These are phyloP conservation scores for Habropoda laboriosa DNA, from an alignment of 1,140 invertebrate species.

Conservation along the genomic window DNA sequence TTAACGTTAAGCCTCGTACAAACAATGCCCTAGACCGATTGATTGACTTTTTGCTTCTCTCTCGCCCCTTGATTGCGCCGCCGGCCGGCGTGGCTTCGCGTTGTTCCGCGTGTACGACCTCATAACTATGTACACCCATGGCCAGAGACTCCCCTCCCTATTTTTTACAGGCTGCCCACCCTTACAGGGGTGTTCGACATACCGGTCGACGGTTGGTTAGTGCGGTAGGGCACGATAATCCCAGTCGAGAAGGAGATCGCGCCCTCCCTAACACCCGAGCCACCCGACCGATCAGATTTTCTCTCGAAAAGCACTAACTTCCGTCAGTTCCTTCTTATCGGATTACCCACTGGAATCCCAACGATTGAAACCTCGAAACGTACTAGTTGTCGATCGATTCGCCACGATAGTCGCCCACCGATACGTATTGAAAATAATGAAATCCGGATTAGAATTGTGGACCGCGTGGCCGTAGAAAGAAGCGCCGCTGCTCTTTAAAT, in stretches of 20 bases:
- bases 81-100: conserved; percentile 26
- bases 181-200: conserved; percentile 53
- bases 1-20: conserved; percentile 77
- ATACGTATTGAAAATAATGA: conserved; percentile 42
- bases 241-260: conserved; percentile 73
- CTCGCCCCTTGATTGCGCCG: background rate
- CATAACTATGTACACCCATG: conserved; percentile 6
- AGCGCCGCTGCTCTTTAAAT: no score
- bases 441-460: conserved; percentile 13
- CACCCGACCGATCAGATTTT: conserved; percentile 76
- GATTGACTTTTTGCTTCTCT: conserved; percentile 78
- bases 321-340: conserved; percentile 72
- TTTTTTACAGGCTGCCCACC: conserved; percentile 7
- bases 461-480: no score
- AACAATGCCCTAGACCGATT: conserved; percentile 75
- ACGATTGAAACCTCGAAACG: conserved; percentile 73
- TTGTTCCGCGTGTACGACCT: conserved; percentile 12
- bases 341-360: conserved; percentile 71
- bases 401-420: conserved; percentile 27
- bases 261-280: no score
- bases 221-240: conserved; percentile 78
- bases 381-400: conserved; percentile 33
- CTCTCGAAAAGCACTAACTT: conserved; percentile 72
- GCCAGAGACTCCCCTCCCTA: background rate
- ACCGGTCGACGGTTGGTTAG: conserved; percentile 73